phyloP scores from a whole-genome alignment of 2,797 vertebrate species.

The Phrynocephalus guinanensis region DNA sequence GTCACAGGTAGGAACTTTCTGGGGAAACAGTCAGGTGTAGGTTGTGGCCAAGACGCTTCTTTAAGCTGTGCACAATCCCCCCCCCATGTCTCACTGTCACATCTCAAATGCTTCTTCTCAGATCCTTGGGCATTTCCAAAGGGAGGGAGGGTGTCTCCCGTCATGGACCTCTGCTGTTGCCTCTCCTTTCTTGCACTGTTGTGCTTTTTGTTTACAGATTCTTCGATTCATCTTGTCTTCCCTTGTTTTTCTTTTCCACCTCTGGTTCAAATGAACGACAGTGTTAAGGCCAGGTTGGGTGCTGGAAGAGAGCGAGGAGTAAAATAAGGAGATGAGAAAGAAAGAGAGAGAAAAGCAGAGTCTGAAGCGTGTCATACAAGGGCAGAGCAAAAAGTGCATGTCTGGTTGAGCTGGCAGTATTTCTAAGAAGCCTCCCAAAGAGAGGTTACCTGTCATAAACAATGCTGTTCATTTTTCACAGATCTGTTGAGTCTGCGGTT shows the following conservation, averaged over 20 bases:
- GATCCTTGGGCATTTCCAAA: neutral
- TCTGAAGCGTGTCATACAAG: neutral
- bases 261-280: neutral
- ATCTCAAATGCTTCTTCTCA: accelerated
- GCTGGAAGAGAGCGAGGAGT: neutral
- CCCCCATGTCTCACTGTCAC: neutral
- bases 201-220: constrained; percentile 8
- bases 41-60: accelerated
- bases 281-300: accelerated
- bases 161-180: constrained; percentile 8
- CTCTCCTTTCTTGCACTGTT: constrained; percentile 30
- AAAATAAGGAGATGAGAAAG: neutral
- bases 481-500: too few relatives aligned
- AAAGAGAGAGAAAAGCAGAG: neutral
- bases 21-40: neutral
- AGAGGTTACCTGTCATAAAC: constrained; percentile 5
- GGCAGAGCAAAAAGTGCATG: neutral
- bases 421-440: constrained; percentile 19
- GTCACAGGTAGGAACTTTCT: constrained; percentile 89
- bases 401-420: neutral
- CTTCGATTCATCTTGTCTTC: neutral
- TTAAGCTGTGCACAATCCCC: neutral
- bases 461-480: neutral
- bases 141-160: neutral
- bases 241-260: constrained; percentile 26